A percentile compares a stretch with the other conserved stretches of the same genome.
phyloP scores from a whole-genome alignment of 2,113 vertebrate genomes.

The Piaya cayana region DNA sequence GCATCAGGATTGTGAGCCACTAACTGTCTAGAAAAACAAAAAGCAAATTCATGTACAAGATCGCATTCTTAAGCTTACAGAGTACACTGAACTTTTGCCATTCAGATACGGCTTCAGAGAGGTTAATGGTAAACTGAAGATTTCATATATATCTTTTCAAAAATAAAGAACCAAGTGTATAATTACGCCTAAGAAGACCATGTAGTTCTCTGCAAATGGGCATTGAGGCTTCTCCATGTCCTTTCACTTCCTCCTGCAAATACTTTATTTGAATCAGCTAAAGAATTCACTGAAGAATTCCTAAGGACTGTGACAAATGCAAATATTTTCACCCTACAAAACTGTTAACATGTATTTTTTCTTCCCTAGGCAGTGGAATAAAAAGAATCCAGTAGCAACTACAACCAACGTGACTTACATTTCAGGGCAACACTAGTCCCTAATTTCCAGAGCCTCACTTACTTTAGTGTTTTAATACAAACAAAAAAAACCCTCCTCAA shows the following conservation, averaged over 20 bases:
- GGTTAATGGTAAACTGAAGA: not conserved
- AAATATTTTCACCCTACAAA: slow-evolving; percentile 43
- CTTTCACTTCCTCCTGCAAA: not conserved
- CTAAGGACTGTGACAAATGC: slow-evolving; percentile 13
- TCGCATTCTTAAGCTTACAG: not conserved
- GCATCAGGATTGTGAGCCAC: not conserved
- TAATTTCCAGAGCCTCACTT: not conserved
- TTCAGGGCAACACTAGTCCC: not conserved
- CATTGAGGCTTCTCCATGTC: not conserved
- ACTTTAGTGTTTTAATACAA: not conserved
- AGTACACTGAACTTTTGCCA: not conserved
- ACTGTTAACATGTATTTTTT: not conserved
- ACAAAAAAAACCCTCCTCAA: not conserved
- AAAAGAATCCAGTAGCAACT: slow-evolving; percentile 14
- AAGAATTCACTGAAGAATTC: slow-evolving; percentile 32
- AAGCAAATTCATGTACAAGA: not conserved
- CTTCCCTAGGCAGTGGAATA: slow-evolving; percentile 3
- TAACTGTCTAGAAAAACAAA: not conserved
- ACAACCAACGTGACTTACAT: not conserved
- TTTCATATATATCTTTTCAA: not conserved
- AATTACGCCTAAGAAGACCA: not conserved
- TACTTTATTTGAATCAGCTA: not conserved
- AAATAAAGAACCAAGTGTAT: not conserved
- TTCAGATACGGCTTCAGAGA: not conserved
- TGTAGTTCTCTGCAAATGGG: not conserved